Evolutionary conservation across 2,888 invertebrate species (phyloP).

Genomic region (Diadegma fenestrale): DNA sequence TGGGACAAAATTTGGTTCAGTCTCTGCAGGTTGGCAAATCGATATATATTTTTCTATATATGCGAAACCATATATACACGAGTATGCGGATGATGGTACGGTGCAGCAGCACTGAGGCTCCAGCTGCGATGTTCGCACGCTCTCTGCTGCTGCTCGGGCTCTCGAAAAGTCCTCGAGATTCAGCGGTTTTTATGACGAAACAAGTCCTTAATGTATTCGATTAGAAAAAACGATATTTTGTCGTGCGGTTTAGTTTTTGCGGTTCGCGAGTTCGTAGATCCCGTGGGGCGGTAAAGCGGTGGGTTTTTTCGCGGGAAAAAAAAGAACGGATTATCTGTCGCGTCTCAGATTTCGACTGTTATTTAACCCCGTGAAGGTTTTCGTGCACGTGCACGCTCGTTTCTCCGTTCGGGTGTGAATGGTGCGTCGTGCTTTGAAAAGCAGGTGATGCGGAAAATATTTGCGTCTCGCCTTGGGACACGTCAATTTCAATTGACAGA

Average conservation of each 20-base stretch:
- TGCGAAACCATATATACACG: not conserved
- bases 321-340: not conserved
- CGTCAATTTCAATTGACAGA: not conserved
- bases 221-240: not conserved
- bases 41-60: constrained; percentile 9
- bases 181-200: not conserved
- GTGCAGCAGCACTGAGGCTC: constrained; percentile 62
- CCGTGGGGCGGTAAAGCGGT: not conserved
- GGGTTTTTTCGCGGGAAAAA: not conserved
- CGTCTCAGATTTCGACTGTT: constrained; percentile 5
- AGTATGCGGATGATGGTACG: constrained; percentile 38
- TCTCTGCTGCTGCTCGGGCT: constrained; percentile 20
- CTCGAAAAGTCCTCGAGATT: constrained; percentile 48
- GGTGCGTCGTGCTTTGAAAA: not conserved
- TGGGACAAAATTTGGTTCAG: not conserved
- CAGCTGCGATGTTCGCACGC: constrained; percentile 59
- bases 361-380: constrained; percentile 2
- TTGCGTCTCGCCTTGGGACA: not conserved
- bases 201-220: constrained; percentile 1
- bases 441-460: too few relatives aligned
- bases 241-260: not conserved
- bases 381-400: not conserved
- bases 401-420: not conserved
- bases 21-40: not conserved
- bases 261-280: not conserved